These are phyloP conservation scores for Acleris emargana DNA, from an alignment of 2,888 invertebrate species.

Conservation along the genomic window DNA sequence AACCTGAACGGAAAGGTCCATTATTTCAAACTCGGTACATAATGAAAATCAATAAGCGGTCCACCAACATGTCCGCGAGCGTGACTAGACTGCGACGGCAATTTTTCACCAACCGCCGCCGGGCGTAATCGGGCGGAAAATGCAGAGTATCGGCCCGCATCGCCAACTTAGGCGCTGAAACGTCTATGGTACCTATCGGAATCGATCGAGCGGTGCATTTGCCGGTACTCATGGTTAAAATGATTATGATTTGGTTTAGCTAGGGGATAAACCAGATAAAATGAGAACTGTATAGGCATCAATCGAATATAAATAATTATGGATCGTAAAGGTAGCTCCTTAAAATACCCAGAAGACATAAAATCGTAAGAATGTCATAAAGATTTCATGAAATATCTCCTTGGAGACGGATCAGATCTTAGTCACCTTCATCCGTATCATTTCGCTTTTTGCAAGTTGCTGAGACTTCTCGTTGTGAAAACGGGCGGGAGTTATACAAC, in stretches of 20 bases:
- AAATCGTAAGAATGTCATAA: neutral
- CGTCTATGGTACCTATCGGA: slow-evolving; percentile 27
- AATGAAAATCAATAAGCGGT: slow-evolving; percentile 56
- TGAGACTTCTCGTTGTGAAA: neutral
- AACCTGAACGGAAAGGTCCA: slow-evolving; percentile 2
- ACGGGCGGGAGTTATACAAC: neutral
- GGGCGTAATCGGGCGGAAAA: slow-evolving; percentile 62
- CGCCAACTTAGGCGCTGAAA: slow-evolving; percentile 33
- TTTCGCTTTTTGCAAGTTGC: slow-evolving; percentile 6
- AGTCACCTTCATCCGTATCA: slow-evolving; percentile 1
- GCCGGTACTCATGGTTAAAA: slow-evolving; percentile 9
- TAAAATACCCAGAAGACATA: neutral
- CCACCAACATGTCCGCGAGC: slow-evolving; percentile 46
- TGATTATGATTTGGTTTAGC: neutral
- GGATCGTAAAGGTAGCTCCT: neutral
- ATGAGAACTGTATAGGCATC: too few species aligned
- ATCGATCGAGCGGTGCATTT: slow-evolving; percentile 22
- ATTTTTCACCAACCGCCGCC: slow-evolving; percentile 58
- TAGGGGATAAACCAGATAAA: too few species aligned
- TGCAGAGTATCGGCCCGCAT: slow-evolving; percentile 37
- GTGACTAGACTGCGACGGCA: slow-evolving; percentile 56
- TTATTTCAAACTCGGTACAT: slow-evolving; percentile 32
- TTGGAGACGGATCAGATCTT: neutral
- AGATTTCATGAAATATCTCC: neutral
- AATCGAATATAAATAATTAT: too few species aligned